These are phyloP conservation scores for Carlito syrichta DNA, from an alignment of 2,113 vertebrate species.

Conservation along the genomic window DNA sequence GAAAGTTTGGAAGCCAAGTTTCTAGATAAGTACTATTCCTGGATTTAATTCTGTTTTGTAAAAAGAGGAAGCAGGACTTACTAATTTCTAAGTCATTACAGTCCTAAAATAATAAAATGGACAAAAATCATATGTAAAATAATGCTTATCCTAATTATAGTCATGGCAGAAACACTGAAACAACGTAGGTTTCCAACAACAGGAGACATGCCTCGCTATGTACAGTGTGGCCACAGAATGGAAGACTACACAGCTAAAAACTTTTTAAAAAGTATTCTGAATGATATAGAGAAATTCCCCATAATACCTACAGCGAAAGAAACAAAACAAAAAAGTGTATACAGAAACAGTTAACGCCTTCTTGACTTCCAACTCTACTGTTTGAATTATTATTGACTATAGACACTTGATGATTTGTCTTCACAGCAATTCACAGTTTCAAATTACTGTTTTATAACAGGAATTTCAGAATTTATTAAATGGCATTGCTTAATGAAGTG, in stretches of 20 bases:
- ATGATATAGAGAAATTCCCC: not conserved
- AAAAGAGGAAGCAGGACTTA: not conserved
- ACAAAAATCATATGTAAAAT: not conserved
- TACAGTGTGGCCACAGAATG: not conserved
- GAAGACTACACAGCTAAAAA: not conserved
- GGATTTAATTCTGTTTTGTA: not conserved
- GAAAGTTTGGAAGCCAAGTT: not conserved
- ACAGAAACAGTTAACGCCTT: not conserved
- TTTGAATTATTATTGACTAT: not conserved
- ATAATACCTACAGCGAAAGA: not conserved
- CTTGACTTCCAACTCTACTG: not conserved
- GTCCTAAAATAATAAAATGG: not conserved
- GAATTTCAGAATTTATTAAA: not conserved
- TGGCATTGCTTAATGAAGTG: not conserved
- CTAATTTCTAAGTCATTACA: not conserved
- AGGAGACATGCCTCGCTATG: not conserved
- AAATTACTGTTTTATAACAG: not conserved
- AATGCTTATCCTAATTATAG: not conserved
- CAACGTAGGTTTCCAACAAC: not conserved
- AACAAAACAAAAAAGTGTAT: not conserved
- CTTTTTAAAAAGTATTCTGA: not conserved
- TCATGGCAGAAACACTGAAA: not conserved
- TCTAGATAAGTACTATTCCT: not conserved
- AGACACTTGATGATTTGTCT: not conserved
- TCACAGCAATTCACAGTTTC: not conserved